A percentile compares a stretch with the other conserved stretches of the same genome.
Evolutionary conservation across 1,140 invertebrate species (phyloP).

Genomic region (Meloidogyne hapla): DNA sequence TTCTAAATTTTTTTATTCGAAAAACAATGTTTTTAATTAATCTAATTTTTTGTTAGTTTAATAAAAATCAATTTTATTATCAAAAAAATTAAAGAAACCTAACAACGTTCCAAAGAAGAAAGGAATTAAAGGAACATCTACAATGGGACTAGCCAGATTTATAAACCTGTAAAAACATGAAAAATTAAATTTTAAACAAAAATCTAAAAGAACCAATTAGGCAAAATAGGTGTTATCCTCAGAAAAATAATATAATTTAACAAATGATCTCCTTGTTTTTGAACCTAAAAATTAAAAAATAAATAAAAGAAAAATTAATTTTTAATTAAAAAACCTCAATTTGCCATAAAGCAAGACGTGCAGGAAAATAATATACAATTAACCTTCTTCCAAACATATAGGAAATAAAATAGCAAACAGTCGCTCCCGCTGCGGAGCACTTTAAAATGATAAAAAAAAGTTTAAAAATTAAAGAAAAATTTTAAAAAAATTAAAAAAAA

Average conservation of each 20-base stretch:
- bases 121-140: constrained; percentile 85
- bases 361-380: constrained; percentile 83
- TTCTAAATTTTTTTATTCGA: no score
- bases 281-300: constrained; percentile 68
- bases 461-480: constrained; percentile 29
- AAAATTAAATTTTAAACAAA: not conserved
- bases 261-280: constrained; percentile 81
- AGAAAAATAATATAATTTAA: constrained; percentile 96
- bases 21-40: no score
- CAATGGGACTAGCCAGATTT: constrained; percentile 90
- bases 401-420: constrained; percentile 89
- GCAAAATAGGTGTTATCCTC: constrained; percentile 91
- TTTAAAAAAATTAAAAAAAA: constrained; percentile 44
- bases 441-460: no score
- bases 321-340: constrained; percentile 70
- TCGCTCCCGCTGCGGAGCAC: constrained; percentile 92
- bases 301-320: not conserved
- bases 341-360: constrained; percentile 81
- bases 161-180: constrained; percentile 69
- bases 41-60: not conserved
- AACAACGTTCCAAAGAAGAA: constrained; percentile 89
- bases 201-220: constrained; percentile 90
- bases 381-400: constrained; percentile 81
- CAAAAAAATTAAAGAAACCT: constrained; percentile 67
- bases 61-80: not conserved